Base-by-base conservation (phyloP, 2,888 invertebrate genomes). In the Nycteola revayana region DNA sequence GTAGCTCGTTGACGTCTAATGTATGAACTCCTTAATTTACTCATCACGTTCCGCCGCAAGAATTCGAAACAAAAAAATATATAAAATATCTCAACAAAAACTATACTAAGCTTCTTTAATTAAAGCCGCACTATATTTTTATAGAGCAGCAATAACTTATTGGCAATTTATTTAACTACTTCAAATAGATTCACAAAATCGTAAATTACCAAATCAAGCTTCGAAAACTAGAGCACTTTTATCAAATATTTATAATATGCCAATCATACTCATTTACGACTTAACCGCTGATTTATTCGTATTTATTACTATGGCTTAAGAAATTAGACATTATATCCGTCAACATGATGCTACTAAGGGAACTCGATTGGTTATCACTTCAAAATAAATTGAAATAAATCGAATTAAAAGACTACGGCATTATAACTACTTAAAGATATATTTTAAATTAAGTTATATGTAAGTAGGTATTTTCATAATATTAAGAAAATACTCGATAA, bases 161-260 rank as follows among this genome's bases (percentile, higher is more conserved):
- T 46, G 43, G 9, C 53, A 46, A 58, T 58, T 47, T 38, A 59
- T 49, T 42, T 36, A 51, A 49, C 40, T 32, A 60, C 43, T 43
- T 49, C 28, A 49, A 59, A 57, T 54, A 49, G 38, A 60, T 56
- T 50, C 42, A 49, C 36, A 14, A 38, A 39, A 48, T 61, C 61
- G 48, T 66, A 69, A 69, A 69, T 69, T 54, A 62, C 36, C 43
- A 60, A 58, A 60, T 49, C 43, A 38, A 46, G 44, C 42, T 48
- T 41, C 17, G 22, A 38, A 40, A 65, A 64, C 40, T 65, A 34
- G 62, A 66, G 58, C 62, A 60, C 38, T 66, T 69, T 69, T 70
- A 58, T 68, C 65, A 64, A 66, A 65, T 65, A 63, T 66, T 69
- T 63, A 65, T 67, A 64, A 57, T 62, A 63, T 54, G 64, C 56